Base-by-base conservation (phyloP, 1,140 invertebrate species). In the Anoplophora glabripennis region DNA sequence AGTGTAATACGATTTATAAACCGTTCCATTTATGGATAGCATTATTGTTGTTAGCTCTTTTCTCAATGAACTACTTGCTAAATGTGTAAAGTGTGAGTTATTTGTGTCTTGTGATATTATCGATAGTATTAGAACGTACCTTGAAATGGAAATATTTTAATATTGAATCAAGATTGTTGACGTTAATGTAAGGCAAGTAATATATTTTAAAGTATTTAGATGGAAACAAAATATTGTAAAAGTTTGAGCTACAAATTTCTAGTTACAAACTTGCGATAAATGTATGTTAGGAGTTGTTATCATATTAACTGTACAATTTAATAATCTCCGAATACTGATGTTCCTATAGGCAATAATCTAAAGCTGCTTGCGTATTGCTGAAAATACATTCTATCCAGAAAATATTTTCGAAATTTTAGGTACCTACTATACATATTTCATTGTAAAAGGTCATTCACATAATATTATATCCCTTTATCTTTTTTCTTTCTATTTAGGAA, bases 91-190 rank as follows among this genome's bases (percentile, higher is more conserved):
- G 38, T 34, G 12, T 11, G 38, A 51, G 48, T 51, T 34, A 53
- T 9, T 17, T 36, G 49, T 40, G 49, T 40, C 38, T 53, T 53
- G 49, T 53, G 49, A 53, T 53, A 53, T 53, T 40, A 53, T 36
- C 41, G 35, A 53, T 53, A 53, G 41, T 53, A 53, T 53, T 53
- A 53, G 38, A 36, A 33, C 38, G 36, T 51, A 51, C 38, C 36
- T 36, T 51, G 48, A 51, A 34, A 53, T 18, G 41, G 36, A 18
- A 40, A 37, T 53, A 53, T 53, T 53, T 53, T 53, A 40, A 53
- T 53, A 53, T 53, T 38, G 49, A 28, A 28, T 28, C 2, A 28
- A 28, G 21, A 3, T 28, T 28, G 21, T 28, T 28, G 5, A 28
- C 2, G 21, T 28, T 28, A 28, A 28, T 3, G 21, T 28, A 28